A percentile compares a stretch with the other conserved stretches of the same genome.
Conservation (phyloP, 1,140 invertebrate genomes). For the Drosophila arizonae region DNA sequence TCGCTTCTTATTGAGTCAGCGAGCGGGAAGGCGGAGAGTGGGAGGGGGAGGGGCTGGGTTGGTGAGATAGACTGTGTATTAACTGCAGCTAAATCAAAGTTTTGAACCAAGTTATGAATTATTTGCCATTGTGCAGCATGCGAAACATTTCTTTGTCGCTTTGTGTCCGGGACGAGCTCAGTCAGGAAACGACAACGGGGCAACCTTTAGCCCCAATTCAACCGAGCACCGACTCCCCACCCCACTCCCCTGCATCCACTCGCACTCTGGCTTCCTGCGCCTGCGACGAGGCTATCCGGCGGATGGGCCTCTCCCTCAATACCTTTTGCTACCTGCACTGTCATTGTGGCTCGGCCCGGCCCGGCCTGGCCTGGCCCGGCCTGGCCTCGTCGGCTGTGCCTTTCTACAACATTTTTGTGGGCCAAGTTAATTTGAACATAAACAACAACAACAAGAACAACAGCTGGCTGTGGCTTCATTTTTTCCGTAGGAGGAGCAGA, state of each 20-base stretch:
- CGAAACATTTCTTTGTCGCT: slow-evolving; percentile 71
- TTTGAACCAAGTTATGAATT: slow-evolving; percentile 78
- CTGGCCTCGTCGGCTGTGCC: not conserved
- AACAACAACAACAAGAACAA: slow-evolving; percentile 26
- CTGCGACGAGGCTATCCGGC: slow-evolving; percentile 7
- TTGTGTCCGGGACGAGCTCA: slow-evolving; percentile 30
- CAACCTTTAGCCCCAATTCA: slow-evolving; percentile 27
- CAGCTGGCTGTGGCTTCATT: slow-evolving; percentile 4
- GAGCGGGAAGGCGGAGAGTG: too few species aligned
- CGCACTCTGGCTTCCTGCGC: not conserved
- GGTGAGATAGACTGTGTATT: slow-evolving; percentile 56
- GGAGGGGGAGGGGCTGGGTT: too few species aligned
- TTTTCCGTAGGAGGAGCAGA: slow-evolving; percentile 1
- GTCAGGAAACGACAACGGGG: slow-evolving; percentile 34
- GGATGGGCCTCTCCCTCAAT: slow-evolving; percentile 4
- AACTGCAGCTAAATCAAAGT: slow-evolving; percentile 80
- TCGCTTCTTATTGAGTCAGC: not conserved
- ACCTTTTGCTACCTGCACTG: slow-evolving; percentile 43
- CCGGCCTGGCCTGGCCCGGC: not conserved
- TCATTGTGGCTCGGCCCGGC: slow-evolving; percentile 9
- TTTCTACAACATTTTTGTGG: slow-evolving; percentile 37
- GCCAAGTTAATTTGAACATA: slow-evolving; percentile 68
- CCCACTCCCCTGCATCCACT: not conserved
- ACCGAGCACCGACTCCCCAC: not conserved
- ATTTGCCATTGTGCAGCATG: slow-evolving; percentile 76